These are phyloP conservation scores for Moxostoma hubbsi DNA, from an alignment of 2,797 vertebrate species.

Conservation along the genomic window DNA sequence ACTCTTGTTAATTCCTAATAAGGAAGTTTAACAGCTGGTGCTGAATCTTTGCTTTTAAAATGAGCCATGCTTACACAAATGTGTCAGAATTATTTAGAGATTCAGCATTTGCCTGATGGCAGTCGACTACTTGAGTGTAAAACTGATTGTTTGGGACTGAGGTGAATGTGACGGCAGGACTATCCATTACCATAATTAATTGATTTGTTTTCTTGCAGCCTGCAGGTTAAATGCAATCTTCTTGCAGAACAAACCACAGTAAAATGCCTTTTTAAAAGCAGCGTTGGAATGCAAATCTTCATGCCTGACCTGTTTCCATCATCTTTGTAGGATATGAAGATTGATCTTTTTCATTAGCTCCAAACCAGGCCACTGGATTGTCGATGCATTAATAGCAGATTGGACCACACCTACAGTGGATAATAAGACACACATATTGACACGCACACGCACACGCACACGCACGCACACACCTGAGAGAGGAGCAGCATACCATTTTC, in stretches of 20 bases:
- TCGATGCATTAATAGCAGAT: conserved; percentile 42
- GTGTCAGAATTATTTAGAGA: conserved; percentile 56
- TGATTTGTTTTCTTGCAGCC: conserved; percentile 64
- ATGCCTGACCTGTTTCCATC: conserved; percentile 69
- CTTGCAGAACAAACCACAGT: conserved; percentile 44
- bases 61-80: conserved; percentile 51
- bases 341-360: conserved; percentile 62
- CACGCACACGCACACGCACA: too few relatives aligned
- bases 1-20: conserved; percentile 51
- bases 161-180: conserved; percentile 51
- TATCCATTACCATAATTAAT: conserved; percentile 69
- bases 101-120: conserved; percentile 57
- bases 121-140: conserved; percentile 45
- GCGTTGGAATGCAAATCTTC: conserved; percentile 57
- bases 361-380: conserved; percentile 51
- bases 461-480: background rate
- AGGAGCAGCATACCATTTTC: background rate
- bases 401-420: conserved; percentile 30
- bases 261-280: conserved; percentile 59
- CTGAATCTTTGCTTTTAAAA: conserved; percentile 37
- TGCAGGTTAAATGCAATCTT: conserved; percentile 50
- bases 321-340: conserved; percentile 62
- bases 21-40: conserved; percentile 35
- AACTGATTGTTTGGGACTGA: conserved; percentile 55
- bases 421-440: conserved; percentile 17